A percentile compares a stretch with the other conserved stretches of the same genome.
Conservation (phyloP, 2,888 invertebrate genomes). For the Rhagium mordax region DNA sequence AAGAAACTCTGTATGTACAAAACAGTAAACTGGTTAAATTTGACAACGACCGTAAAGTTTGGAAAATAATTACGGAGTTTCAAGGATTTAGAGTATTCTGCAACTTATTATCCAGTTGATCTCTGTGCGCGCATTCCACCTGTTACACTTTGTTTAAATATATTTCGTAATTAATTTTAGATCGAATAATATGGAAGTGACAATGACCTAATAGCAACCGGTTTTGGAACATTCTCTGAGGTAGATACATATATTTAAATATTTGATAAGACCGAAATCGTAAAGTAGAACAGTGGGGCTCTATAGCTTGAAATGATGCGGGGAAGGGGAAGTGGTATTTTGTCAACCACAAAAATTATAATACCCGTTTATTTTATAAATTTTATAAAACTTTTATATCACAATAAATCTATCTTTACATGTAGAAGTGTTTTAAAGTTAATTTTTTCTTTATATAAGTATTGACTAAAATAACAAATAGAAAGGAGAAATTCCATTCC, state of each 20-base stretch:
- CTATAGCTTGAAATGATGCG: background rate
- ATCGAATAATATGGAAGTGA: slow-evolving; percentile 43
- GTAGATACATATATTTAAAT: slow-evolving; percentile 37
- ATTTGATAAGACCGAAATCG: slow-evolving; percentile 36
- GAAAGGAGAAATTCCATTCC: too few relatives aligned
- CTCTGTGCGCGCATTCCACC: slow-evolving; percentile 30
- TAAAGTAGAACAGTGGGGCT: slow-evolving; percentile 35
- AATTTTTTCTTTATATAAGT: too few relatives aligned
- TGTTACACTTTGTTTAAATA: slow-evolving; percentile 36
- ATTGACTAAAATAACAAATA: too few relatives aligned
- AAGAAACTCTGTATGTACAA: background rate
- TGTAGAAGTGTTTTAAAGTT: too few relatives aligned
- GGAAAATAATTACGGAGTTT: background rate
- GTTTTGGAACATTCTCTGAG: slow-evolving; percentile 35
- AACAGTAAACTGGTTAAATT: background rate
- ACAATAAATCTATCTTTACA: too few relatives aligned
- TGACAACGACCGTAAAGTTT: background rate
- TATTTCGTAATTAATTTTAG: slow-evolving; percentile 35
- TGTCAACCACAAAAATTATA: background rate
- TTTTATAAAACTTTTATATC: too few relatives aligned
- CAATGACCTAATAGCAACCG: slow-evolving; percentile 49
- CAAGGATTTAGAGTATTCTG: slow-evolving; percentile 7
- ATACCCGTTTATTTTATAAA: too few relatives aligned
- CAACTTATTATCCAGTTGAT: slow-evolving; percentile 8
- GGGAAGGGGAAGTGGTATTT: background rate